phyloP scores from a whole-genome alignment of 64 coral and sea anemone species.

The Cladopsammia gracilis region DNA sequence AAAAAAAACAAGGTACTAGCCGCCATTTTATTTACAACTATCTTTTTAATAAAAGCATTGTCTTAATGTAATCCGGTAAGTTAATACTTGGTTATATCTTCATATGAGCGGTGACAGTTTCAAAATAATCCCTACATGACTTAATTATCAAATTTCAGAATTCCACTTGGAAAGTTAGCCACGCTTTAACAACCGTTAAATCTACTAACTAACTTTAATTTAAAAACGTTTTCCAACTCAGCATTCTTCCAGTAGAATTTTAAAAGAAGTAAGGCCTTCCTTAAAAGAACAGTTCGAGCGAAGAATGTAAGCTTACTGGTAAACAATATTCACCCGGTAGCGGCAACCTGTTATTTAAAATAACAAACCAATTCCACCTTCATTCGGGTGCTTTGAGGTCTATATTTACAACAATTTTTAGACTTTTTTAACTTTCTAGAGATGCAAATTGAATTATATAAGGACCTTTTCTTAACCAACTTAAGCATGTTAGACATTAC shows the following conservation, averaged over 20 bases:
- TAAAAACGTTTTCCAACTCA: background rate
- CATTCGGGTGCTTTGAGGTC: too few species aligned
- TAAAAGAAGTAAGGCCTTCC: too few species aligned
- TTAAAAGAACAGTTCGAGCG: too few species aligned
- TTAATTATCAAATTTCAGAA: background rate
- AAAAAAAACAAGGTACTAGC: background rate
- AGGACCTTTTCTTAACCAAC: too few species aligned
- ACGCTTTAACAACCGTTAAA: background rate
- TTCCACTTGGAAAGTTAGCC: background rate
- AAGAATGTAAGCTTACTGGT: too few species aligned
- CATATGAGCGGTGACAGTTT: background rate
- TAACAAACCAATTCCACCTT: too few species aligned
- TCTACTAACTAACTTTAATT: background rate
- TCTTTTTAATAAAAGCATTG: background rate
- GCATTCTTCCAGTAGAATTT: background rate
- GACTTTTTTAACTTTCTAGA: too few species aligned
- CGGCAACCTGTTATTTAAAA: too few species aligned
- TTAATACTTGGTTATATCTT: background rate
- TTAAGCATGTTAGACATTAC: too few species aligned
- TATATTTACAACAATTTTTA: too few species aligned
- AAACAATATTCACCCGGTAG: too few species aligned
- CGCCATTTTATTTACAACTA: background rate
- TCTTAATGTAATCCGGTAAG: background rate
- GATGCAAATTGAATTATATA: too few species aligned
- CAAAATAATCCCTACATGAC: constrained; percentile 49